phyloP scores from a whole-genome alignment of 53 echinoderm and acorn worm genomes.

The Patiria pectinifera region DNA sequence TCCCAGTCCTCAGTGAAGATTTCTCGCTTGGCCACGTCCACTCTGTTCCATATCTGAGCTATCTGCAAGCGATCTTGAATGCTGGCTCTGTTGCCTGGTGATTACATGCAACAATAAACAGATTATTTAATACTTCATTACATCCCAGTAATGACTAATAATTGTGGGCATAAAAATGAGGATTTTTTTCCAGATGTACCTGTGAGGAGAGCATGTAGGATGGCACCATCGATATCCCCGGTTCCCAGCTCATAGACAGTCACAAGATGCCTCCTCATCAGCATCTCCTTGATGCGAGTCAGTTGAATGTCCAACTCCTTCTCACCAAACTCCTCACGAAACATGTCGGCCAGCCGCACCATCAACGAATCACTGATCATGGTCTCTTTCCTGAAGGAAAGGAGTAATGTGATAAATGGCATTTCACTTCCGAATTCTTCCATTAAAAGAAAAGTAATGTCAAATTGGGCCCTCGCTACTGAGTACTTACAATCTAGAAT shows the following conservation, averaged over 20 bases:
- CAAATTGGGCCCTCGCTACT: no score
- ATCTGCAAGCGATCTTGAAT: slow-evolving; percentile 89
- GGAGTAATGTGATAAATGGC: background rate
- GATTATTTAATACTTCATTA: background rate
- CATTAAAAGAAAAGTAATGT: no score
- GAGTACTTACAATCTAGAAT: background rate
- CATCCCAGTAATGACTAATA: background rate
- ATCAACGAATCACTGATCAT: slow-evolving; percentile 70
- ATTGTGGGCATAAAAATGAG: background rate
- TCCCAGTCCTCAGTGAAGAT: slow-evolving; percentile 91
- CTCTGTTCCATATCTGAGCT: slow-evolving; percentile 94
- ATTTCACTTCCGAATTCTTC: background rate
- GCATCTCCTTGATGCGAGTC: slow-evolving; percentile 84
- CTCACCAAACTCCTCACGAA: slow-evolving; percentile 83
- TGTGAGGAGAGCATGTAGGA: slow-evolving; percentile 93
- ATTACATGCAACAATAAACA: background rate
- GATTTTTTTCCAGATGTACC: slow-evolving; percentile 49
- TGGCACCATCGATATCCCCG: slow-evolving; percentile 91
- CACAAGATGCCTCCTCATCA: slow-evolving; percentile 81
- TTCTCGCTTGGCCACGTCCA: slow-evolving; percentile 95
- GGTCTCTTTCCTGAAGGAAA: slow-evolving; percentile 57
- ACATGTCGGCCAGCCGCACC: slow-evolving; percentile 78
- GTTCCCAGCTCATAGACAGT: slow-evolving; percentile 91
- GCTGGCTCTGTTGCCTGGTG: slow-evolving; percentile 87
- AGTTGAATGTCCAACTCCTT: slow-evolving; percentile 82